Evolutionary conservation across 2,888 invertebrate genomes (phyloP), one percentile per base, ranked within the genome.

Genomic region (Allophyes oxyacanthae): DNA sequence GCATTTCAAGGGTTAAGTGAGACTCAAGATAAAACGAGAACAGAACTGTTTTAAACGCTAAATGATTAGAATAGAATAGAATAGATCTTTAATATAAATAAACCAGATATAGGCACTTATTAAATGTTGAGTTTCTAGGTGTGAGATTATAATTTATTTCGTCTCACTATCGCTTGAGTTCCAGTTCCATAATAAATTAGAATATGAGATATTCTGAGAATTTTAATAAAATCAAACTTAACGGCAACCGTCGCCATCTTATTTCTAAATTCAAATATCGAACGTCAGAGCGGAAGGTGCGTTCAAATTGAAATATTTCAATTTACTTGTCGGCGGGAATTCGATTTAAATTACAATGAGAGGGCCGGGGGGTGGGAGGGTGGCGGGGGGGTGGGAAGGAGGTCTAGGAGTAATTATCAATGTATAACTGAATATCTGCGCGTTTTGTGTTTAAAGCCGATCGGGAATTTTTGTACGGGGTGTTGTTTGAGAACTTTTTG

Each of bases 301-400:
- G 81, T 81, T 83, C 80, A 83, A 84, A 92, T 91, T 91, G 91
- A 91, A 91, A 92, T 92, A 93, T 93, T 93, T 92, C 92, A 91
- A 93, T 93, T 91, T 91, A 84, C 87, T 89, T 89, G 91, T 89
- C 86, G 90, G 78, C 86, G 87, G 88, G 91, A 91, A 92, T 91
- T 91, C 91, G 84, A 92, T 92, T 92, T 92, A 92, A 92, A 92
- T 92, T 91, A 92, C 92, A 93, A 92, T 92, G 91, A 89, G 88
- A 77, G 77, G 68, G 65, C 71, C 57, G 63, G 58, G 72, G 63
- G 73, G 61, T 59, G 57, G 71, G 56, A 46, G 66, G 62, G 45
- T 57, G 42, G 57, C 61, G 55, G 56, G 43, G 8, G 51, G 32
- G 44, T 13, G 51, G 60, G 53, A 30, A 66, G 69, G 60, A 49